Percentiles rank a stretch among this genome's conserved stretches.
These are phyloP conservation scores for Pachypanchax playfairii DNA, from an alignment of 2,113 vertebrate genomes.

Conservation along the genomic window DNA sequence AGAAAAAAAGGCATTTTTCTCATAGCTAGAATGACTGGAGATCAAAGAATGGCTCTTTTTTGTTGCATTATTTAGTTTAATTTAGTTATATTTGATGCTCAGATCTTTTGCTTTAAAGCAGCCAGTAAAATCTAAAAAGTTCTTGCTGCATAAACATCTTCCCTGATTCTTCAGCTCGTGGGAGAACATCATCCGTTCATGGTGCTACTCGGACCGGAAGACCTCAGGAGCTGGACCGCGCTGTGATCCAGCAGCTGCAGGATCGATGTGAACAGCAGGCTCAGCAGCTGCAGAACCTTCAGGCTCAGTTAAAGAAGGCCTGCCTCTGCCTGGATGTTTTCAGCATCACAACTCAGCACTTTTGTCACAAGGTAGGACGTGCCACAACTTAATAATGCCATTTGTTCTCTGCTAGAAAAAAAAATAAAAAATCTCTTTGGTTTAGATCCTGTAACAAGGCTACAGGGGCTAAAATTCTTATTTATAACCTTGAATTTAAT, in stretches of 20 bases:
- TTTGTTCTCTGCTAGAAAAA: too few relatives aligned
- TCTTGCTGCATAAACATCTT: not conserved
- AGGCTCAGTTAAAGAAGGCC: slow-evolving; percentile 82
- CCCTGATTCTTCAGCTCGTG: slow-evolving; percentile 71
- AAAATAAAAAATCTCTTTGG: too few relatives aligned
- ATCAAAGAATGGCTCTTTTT: too few relatives aligned
- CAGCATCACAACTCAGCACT: slow-evolving; percentile 89
- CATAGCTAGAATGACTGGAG: too few relatives aligned
- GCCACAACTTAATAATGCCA: too few relatives aligned
- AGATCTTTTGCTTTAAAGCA: not conserved
- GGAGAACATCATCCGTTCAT: slow-evolving; percentile 78
- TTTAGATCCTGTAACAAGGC: too few relatives aligned
- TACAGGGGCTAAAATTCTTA: too few relatives aligned
- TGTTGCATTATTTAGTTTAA: too few relatives aligned
- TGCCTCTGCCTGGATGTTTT: slow-evolving; percentile 86
- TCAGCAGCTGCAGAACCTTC: slow-evolving; percentile 78
- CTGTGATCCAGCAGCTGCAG: slow-evolving; percentile 83
- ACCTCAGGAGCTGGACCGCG: slow-evolving; percentile 83
- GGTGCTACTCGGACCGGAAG: slow-evolving; percentile 21
- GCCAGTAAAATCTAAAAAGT: not conserved
- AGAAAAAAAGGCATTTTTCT: too few relatives aligned
- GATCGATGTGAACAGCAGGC: slow-evolving; percentile 87
- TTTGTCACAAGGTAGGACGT: slow-evolving; percentile 86
- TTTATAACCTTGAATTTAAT: too few relatives aligned
- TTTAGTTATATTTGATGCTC: not conserved